phyloP scores from a whole-genome alignment of 2,888 invertebrate genomes.

The Lycia hirtaria region DNA sequence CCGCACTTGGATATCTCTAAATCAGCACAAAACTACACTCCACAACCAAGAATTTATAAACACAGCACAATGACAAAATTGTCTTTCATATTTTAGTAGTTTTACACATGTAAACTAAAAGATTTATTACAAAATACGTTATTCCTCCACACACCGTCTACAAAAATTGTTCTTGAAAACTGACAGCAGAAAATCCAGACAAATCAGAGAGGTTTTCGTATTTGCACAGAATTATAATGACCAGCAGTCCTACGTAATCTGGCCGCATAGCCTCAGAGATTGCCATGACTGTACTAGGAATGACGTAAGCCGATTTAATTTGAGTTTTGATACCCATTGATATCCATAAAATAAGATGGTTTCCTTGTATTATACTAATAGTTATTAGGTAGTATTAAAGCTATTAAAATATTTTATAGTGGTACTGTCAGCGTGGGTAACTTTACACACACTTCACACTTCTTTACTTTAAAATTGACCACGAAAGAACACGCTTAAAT shows the following conservation, averaged over 20 bases:
- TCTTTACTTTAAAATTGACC: too few relatives aligned
- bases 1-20: background rate
- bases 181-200: constrained; percentile 48
- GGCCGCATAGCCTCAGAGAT: constrained; percentile 54
- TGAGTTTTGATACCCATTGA: constrained; percentile 17
- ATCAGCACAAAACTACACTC: constrained; percentile 17
- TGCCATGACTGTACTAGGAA: constrained; percentile 54
- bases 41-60: constrained; percentile 28
- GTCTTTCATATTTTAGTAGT: background rate
- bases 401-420: background rate
- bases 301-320: constrained; percentile 27
- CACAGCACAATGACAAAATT: constrained; percentile 54
- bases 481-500: too few relatives aligned
- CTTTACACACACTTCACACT: too few relatives aligned
- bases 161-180: constrained; percentile 59
- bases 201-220: constrained; percentile 36
- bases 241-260: constrained; percentile 46
- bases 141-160: constrained; percentile 53
- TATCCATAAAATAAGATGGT: constrained; percentile 18
- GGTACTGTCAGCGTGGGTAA: too few relatives aligned
- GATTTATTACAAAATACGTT: constrained; percentile 36
- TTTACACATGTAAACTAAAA: constrained; percentile 17
- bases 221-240: constrained; percentile 1
- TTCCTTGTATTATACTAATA: constrained; percentile 26
- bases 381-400: background rate